Base-by-base conservation (phyloP, 2,888 invertebrate genomes). In the Lypha dubia region DNA sequence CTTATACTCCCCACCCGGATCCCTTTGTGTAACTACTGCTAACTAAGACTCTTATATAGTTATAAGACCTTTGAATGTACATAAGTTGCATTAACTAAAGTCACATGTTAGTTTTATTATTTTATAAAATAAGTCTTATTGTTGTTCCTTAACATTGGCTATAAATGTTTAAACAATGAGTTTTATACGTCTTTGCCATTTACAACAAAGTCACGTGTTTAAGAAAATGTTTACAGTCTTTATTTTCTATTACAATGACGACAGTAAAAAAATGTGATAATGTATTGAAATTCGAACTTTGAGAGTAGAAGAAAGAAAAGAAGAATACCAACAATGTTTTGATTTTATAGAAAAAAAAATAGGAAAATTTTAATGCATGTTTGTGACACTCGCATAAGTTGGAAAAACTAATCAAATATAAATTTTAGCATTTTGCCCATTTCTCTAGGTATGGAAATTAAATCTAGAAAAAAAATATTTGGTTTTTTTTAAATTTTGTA, bases 211-310 rank as follows among this genome's bases (percentile, higher is more conserved):
- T 71, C 71, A 71, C 58, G 71, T 71, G 71, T 46, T 1, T 2
- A 32, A 35, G 46, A 46, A 71, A 46, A 46, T 58, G 9, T 32
- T 44, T 60, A 15, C 6, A 32, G 28, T 58, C 22, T 58, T 70
- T 32, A 9, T n/a, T 20, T 56, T 44, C 32, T 71, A n/a, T 17
- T 32, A 28, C 15, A 17, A 44, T 28, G 32, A 44, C 0, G 13
- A 24, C 17, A 8, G 41, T 41, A 60, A 28, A n/a, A 71, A 51
- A 58, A 71, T 46, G 71, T 71, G 58, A 71, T n/a, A n/a, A n/a
- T n/a, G 20, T 35, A 71, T 41, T 71, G 58, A 71, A 71, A 58
- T 58, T 46, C 9, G 8, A 32, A 11, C 24, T 38, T 51, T 15
- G 13, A 67, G 51, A 32, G 35, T 67, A 22, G 51, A 51, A n/a